A percentile compares a stretch with the other conserved stretches of the same genome.
These are phyloP conservation scores for Pseudochirops corinnae DNA, from an alignment of 2,797 vertebrate genomes.

Conservation along the genomic window DNA sequence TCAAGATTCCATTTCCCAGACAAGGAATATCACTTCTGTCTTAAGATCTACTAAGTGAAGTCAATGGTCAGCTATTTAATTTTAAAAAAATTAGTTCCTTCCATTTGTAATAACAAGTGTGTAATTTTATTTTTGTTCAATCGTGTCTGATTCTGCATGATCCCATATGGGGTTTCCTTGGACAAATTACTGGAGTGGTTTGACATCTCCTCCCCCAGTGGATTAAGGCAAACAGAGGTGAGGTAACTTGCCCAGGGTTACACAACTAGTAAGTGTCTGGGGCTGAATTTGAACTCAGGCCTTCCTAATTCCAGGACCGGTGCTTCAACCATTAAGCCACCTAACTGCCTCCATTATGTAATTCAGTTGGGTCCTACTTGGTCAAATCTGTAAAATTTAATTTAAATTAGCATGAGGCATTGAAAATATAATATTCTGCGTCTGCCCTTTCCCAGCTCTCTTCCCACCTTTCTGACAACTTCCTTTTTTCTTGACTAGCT, in stretches of 20 bases:
- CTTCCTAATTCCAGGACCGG: background rate
- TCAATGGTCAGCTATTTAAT: background rate
- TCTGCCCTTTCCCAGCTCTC: background rate
- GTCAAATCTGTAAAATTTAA: background rate
- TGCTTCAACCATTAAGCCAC: background rate
- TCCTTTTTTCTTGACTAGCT: background rate
- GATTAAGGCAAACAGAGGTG: background rate
- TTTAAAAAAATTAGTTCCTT: background rate
- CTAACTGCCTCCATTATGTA: background rate
- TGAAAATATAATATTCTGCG: background rate
- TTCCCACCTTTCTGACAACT: background rate
- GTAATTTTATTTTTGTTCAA: background rate
- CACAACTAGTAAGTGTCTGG: background rate
- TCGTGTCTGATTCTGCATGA: background rate
- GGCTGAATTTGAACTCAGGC: background rate
- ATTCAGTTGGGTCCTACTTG: background rate
- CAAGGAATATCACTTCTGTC: background rate
- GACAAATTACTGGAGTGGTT: background rate
- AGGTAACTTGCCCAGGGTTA: too few relatives aligned
- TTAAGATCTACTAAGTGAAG: background rate
- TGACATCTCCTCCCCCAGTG: background rate
- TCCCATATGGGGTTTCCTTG: background rate
- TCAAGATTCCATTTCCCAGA: background rate
- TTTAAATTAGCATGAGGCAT: background rate
- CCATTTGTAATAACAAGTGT: background rate